Evolutionary conservation across 2,888 invertebrate species (phyloP), one percentile per base, ranked within the genome.

Genomic region (Cerceris ruficornis): DNA sequence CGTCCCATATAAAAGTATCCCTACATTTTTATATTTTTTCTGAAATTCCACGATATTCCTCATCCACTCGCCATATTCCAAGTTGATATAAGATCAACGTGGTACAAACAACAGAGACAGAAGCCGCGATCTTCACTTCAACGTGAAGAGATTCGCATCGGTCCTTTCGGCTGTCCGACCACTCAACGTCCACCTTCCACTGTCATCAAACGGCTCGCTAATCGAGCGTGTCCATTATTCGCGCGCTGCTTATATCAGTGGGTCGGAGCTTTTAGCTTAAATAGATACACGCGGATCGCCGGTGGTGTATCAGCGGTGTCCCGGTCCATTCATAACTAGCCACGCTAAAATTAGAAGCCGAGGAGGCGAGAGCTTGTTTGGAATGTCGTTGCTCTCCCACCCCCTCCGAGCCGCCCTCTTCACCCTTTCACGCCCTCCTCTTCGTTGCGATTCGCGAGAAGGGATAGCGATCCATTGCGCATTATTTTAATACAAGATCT

Each of bases 291-390:
- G 49, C 61, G 57, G 74, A 80, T 78, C 58, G 65, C 70, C 64
- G 28, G 46, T 64, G 55, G 73, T 49, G 72, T 69, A 82, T 75
- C 74, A 62, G 64, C 64, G 55, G 60, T 55, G 61, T 54, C 72
- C 72, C 75, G 77, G 76, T 79, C 80, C 86, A 87, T 87, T 87
- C 87, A 87, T 85, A 86, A 87, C 77, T 76, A 69, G 61, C 75
- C 50, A 62, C 39, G 69, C 84, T 87, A 87, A 88, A 87, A 85
- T 84, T 88, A 84, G 82, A 83, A 62, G 42, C 73, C 77, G 66
- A 75, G 67, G 71, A 76, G 73, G 28, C 28, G 69, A 79, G 74
- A 66, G 72, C 80, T 85, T 79, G 80, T 83, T 87, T 75, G 80
- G 77, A 86, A 78, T 74, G 78, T 71, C 74, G 74, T 75, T 74